Evolutionary conservation across 2,113 vertebrate genomes (phyloP).

Genomic region (Oncorhynchus gorbuscha): DNA sequence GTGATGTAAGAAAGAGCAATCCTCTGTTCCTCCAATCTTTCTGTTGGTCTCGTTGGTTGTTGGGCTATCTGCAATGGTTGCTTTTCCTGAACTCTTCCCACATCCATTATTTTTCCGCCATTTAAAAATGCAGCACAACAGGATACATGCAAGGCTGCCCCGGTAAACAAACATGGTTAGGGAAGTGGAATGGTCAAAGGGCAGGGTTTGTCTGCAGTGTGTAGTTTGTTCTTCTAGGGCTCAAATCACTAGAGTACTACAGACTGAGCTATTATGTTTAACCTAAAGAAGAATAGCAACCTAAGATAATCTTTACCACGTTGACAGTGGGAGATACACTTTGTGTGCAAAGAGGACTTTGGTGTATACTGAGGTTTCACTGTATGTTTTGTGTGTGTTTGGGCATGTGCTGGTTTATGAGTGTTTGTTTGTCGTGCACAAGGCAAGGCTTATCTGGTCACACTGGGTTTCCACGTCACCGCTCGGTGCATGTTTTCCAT

Average conservation of each 20-base stretch:
- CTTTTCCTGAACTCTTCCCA: not conserved
- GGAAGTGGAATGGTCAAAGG: not conserved
- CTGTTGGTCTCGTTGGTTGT: not conserved
- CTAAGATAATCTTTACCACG: slow-evolving; percentile 5
- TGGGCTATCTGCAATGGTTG: not conserved
- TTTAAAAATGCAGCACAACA: slow-evolving; percentile 41
- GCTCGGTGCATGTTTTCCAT: no score
- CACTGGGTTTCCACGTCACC: no score
- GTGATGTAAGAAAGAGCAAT: not conserved
- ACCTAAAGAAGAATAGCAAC: slow-evolving; percentile 16
- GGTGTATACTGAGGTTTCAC: not conserved
- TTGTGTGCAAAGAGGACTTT: not conserved
- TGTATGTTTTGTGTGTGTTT: not conserved
- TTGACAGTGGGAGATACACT: not conserved
- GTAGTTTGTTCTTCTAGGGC: not conserved
- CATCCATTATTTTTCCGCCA: slow-evolving; percentile 12
- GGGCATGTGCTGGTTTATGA: not conserved
- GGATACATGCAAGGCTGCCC: slow-evolving; percentile 32
- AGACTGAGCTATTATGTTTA: slow-evolving; percentile 26
- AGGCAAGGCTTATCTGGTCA: not conserved
- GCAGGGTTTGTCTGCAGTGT: slow-evolving; percentile 24
- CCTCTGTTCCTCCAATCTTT: not conserved
- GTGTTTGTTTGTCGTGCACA: slow-evolving; percentile 1
- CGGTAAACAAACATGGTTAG: slow-evolving; percentile 18
- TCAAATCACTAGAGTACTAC: slow-evolving; percentile 5